These are phyloP conservation scores for Diadema setosum DNA, from an alignment of 35 echinoderm and acorn worm species.

Conservation along the genomic window DNA sequence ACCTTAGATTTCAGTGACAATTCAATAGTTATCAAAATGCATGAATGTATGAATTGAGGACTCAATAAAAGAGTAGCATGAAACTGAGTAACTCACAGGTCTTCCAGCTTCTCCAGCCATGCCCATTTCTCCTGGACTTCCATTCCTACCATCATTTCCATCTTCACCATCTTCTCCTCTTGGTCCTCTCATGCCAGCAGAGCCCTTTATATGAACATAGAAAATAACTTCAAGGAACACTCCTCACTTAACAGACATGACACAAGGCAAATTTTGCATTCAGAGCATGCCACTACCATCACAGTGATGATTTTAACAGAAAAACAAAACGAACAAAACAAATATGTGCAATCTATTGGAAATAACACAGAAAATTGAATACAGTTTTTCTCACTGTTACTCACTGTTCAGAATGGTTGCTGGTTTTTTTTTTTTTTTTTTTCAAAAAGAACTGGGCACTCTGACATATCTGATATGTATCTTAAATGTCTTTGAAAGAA, in stretches of 20 bases:
- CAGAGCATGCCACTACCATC: not conserved
- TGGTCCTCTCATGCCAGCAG: slow-evolving; percentile 27
- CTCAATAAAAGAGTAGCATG: not conserved
- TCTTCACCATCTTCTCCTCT: slow-evolving; percentile 41
- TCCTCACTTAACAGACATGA: not conserved
- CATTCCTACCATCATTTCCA: slow-evolving; percentile 29
- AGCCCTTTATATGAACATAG: slow-evolving; percentile 28
- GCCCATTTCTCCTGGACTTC: slow-evolving; percentile 7
- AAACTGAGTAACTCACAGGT: slow-evolving; percentile 10
- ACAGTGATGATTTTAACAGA: not conserved
- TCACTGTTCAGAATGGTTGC: too few relatives aligned
- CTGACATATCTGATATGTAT: too few relatives aligned
- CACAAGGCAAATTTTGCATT: not conserved
- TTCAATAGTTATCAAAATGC: not conserved
- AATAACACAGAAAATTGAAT: too few relatives aligned
- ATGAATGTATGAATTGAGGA: not conserved
- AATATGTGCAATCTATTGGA: too few relatives aligned
- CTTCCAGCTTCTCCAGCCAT: not conserved
- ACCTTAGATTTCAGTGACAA: too few relatives aligned
- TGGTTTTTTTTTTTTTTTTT: too few relatives aligned
- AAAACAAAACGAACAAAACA: too few relatives aligned
- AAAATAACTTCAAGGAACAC: not conserved
- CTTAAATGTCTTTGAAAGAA: too few relatives aligned
- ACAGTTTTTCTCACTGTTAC: too few relatives aligned
- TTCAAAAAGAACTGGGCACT: too few relatives aligned